phyloP scores from a whole-genome alignment of 2,113 vertebrate genomes.

The Megaceryle maxima region DNA sequence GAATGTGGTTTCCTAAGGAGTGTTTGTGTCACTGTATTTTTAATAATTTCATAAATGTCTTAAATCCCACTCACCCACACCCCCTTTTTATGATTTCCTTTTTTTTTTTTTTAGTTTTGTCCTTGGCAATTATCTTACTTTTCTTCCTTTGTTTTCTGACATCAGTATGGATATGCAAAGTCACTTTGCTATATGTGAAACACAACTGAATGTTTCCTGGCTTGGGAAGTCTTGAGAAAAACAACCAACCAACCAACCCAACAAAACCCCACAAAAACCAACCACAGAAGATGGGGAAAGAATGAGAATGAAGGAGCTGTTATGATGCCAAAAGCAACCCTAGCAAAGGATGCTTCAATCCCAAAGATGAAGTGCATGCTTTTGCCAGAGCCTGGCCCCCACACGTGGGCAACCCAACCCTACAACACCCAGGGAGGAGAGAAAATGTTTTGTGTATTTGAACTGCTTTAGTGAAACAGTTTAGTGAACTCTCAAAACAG shows the following conservation, averaged over 20 bases:
- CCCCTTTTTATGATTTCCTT: background rate
- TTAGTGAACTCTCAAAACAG: background rate
- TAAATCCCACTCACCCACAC: background rate
- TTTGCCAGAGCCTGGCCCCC: background rate
- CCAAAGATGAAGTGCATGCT: background rate
- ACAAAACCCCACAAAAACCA: too few relatives aligned
- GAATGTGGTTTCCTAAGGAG: background rate
- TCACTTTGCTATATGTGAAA: slow-evolving; percentile 18
- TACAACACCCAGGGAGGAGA: background rate
- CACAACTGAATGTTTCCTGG: background rate
- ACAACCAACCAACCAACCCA: background rate
- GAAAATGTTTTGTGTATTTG: background rate
- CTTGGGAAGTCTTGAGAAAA: background rate
- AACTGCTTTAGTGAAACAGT: background rate
- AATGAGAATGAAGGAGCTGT: background rate
- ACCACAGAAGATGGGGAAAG: background rate
- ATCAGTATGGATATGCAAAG: background rate
- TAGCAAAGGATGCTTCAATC: background rate
- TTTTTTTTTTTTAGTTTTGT: background rate
- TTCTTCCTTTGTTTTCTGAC: background rate
- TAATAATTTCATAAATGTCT: background rate
- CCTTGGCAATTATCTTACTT: background rate
- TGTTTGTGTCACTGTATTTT: background rate
- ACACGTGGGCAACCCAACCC: background rate
- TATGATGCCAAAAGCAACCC: background rate